Evolutionary conservation across 2,888 invertebrate genomes (phyloP).

Genomic region (Schrankia costaestrigalis): DNA sequence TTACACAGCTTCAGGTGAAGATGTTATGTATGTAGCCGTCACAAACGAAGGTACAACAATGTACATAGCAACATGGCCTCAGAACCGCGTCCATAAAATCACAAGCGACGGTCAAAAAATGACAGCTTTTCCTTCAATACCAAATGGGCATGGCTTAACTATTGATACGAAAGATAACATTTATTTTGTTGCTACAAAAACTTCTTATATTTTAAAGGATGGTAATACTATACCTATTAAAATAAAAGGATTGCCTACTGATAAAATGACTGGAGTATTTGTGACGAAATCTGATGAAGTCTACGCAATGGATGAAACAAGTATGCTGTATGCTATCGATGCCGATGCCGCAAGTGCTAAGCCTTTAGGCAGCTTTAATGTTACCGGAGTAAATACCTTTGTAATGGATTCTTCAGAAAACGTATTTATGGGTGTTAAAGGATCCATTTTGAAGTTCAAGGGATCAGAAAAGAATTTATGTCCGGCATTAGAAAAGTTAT

Average conservation of each 20-base stretch:
- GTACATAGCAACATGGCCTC: conserved; percentile 73
- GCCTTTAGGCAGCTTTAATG: conserved; percentile 52
- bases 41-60: conserved; percentile 54
- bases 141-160: conserved; percentile 68
- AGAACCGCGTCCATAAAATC: conserved; percentile 65
- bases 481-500: conserved; percentile 43
- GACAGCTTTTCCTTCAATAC: conserved; percentile 56
- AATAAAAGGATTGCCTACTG: conserved; percentile 60
- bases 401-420: conserved; percentile 68
- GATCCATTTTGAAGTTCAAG: conserved; percentile 56
- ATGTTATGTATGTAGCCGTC: conserved; percentile 69
- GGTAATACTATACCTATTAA: conserved; percentile 57
- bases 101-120: conserved; percentile 57
- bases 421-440: conserved; percentile 61
- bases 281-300: conserved; percentile 64
- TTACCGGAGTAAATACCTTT: conserved; percentile 64
- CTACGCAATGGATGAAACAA: conserved; percentile 68
- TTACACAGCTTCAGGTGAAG: conserved; percentile 63
- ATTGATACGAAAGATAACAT: conserved; percentile 65
- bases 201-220: conserved; percentile 57
- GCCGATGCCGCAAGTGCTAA: conserved; percentile 54
- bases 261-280: conserved; percentile 65
- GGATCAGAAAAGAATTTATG: conserved; percentile 60
- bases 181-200: conserved; percentile 67
- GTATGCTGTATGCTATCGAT: conserved; percentile 59